These are phyloP conservation scores for Nannoperca obscura DNA, from an alignment of 2,797 vertebrate genomes.

Conservation along the genomic window DNA sequence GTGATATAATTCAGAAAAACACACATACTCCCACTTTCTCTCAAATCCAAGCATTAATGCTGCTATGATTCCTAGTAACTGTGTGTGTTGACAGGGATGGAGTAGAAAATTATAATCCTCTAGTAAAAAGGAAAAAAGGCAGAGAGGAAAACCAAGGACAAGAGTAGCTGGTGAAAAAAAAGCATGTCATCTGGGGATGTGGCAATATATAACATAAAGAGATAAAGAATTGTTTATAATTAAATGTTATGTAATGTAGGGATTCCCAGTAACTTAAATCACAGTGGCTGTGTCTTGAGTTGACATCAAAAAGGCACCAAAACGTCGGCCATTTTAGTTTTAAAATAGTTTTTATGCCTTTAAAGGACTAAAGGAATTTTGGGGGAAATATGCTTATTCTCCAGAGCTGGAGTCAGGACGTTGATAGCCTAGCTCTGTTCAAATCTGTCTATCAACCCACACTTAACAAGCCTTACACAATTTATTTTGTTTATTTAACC, in stretches of 20 bases:
- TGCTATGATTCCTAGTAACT: slow-evolving; percentile 11
- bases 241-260: background rate
- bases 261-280: slow-evolving; percentile 10
- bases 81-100: slow-evolving; percentile 19
- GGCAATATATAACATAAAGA: background rate
- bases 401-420: background rate
- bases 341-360: background rate
- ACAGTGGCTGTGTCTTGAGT: background rate
- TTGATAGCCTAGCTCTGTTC: background rate
- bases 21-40: slow-evolving; percentile 5
- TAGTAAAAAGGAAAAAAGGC: background rate
- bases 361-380: background rate
- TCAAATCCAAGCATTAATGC: slow-evolving; percentile 8
- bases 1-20: slow-evolving; percentile 12
- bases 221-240: background rate
- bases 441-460: background rate
- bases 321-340: background rate
- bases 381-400: background rate
- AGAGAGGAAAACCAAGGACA: slow-evolving; percentile 3
- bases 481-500: background rate
- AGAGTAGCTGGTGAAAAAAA: background rate
- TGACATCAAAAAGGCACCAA: background rate
- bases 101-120: slow-evolving; percentile 35
- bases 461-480: background rate
- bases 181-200: background rate